These are phyloP conservation scores for Cecidostiba fungosa DNA, from an alignment of 2,888 invertebrate species.

Conservation along the genomic window DNA sequence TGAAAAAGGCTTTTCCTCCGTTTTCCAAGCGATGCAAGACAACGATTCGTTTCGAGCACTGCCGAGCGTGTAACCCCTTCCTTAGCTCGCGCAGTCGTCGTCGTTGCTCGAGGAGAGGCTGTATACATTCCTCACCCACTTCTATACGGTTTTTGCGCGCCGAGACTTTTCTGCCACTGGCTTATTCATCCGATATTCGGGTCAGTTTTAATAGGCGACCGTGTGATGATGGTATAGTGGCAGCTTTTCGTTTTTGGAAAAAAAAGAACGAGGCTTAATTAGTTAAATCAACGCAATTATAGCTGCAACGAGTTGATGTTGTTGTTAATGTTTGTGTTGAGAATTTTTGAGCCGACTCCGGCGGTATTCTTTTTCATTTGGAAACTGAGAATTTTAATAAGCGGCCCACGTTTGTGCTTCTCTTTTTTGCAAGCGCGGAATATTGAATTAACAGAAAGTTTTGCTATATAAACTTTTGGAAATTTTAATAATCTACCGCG, in stretches of 20 bases:
- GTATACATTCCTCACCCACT: background rate
- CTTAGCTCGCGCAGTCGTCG: background rate
- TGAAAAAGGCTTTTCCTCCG: background rate
- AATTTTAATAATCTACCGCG: no score
- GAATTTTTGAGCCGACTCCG: background rate
- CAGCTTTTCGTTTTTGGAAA: background rate
- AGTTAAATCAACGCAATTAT: conserved; percentile 30
- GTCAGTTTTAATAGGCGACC: conserved; percentile 34
- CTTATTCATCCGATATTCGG: conserved; percentile 11
- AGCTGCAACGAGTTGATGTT: background rate
- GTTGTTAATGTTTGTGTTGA: background rate
- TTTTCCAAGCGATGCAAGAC: conserved; percentile 1
- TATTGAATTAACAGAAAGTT: background rate
- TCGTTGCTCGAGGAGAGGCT: background rate
- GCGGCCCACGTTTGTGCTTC: no score
- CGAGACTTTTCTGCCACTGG: background rate
- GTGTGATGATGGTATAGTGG: background rate
- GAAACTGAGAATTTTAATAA: background rate
- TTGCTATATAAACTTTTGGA: no score
- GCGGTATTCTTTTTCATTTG: background rate
- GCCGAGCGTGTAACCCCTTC: conserved; percentile 2
- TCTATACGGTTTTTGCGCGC: background rate
- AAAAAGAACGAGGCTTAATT: background rate
- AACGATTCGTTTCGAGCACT: conserved; percentile 23
- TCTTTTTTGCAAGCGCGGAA: background rate